phyloP scores from a whole-genome alignment of 2,888 invertebrate species.

The Callinectes sapidus region DNA sequence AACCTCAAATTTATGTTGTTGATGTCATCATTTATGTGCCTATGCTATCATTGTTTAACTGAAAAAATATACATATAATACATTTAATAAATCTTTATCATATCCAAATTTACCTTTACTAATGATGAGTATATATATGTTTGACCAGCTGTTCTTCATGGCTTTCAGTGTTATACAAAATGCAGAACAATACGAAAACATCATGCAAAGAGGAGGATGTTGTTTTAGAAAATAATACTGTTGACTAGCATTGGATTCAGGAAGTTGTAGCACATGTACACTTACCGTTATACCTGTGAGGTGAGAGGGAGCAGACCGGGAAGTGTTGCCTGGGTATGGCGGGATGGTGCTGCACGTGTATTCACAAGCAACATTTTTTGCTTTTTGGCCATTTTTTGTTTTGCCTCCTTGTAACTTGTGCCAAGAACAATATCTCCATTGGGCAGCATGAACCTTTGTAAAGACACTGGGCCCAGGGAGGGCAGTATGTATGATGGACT shows the following conservation, averaged over 20 bases:
- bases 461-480: neutral
- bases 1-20: neutral
- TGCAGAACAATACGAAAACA: neutral
- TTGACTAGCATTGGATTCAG: neutral
- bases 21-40: slow-evolving; percentile 26
- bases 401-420: slow-evolving; percentile 39
- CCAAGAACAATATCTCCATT: slow-evolving; percentile 47
- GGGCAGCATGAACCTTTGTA: slow-evolving; percentile 48
- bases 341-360: neutral
- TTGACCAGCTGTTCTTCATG: neutral
- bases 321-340: neutral
- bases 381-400: slow-evolving; percentile 17
- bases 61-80: neutral
- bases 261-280: too few species aligned
- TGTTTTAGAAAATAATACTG: neutral
- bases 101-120: neutral
- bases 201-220: neutral
- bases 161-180: neutral
- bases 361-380: neutral
- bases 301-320: neutral
- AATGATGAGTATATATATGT: neutral
- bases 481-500: neutral
- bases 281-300: slow-evolving; percentile 4
- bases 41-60: neutral
- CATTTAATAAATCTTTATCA: neutral